Conservation (phyloP, 2,113 vertebrate genomes). For the Phalacrocorax carbo region DNA sequence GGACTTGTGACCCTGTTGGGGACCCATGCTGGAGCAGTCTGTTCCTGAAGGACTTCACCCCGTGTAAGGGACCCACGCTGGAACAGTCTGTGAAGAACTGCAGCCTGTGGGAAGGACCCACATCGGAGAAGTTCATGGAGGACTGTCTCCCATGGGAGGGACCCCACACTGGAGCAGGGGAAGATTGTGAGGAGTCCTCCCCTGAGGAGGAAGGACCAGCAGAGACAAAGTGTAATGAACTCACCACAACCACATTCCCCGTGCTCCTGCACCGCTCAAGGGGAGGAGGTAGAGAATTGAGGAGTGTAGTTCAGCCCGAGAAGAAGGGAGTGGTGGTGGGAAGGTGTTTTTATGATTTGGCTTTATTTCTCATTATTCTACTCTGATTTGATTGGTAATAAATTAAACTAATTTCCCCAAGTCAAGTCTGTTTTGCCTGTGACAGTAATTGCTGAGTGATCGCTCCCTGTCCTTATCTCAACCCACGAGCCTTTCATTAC, state of each 20-base stretch:
- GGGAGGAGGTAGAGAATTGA: not conserved
- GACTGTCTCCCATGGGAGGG: too few species aligned
- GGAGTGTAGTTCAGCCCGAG: not conserved
- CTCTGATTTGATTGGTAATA: not conserved
- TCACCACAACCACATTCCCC: not conserved
- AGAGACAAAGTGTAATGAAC: not conserved
- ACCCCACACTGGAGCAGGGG: too few species aligned
- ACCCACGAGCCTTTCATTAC: not conserved
- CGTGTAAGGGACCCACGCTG: too few species aligned
- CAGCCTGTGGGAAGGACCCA: too few species aligned
- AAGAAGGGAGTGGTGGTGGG: not conserved
- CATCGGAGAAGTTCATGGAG: too few species aligned
- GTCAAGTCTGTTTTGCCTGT: not conserved
- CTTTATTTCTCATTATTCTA: not conserved
- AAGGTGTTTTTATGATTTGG: not conserved
- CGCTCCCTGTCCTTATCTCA: not conserved
- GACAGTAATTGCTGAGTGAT: not conserved
- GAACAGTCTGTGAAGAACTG: too few species aligned
- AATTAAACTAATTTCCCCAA: not conserved
- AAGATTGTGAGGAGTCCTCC: too few species aligned
- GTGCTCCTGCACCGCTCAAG: fast-evolving
- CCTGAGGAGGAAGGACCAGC: not conserved
- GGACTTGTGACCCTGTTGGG: not conserved
- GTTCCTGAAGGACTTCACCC: too few species aligned
- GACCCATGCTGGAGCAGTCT: too few species aligned